Evolutionary conservation across 2,888 invertebrate species (phyloP).

Genomic region (Pterostichus madidus): DNA sequence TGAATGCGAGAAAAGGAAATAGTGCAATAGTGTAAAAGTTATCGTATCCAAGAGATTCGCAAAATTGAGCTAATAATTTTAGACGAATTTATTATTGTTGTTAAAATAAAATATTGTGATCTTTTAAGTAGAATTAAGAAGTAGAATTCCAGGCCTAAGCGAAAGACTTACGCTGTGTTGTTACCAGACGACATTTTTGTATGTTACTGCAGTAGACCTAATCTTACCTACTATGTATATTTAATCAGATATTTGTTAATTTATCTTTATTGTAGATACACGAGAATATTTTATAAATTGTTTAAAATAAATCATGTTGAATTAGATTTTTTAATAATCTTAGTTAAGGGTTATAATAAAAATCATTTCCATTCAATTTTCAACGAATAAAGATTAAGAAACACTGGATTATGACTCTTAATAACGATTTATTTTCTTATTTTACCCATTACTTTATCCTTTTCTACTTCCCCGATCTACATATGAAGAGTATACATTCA

Average conservation of each 20-base stretch:
- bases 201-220: constrained; percentile 42
- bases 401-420: constrained; percentile 14
- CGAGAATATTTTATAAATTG: constrained; percentile 59
- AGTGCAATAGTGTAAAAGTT: constrained; percentile 39
- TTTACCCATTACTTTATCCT: neutral
- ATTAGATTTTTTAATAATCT: constrained; percentile 41
- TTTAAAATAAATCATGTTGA: constrained; percentile 55
- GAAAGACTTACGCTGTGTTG: constrained; percentile 59
- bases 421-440: constrained; percentile 11
- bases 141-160: constrained; percentile 61
- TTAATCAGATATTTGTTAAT: constrained; percentile 16
- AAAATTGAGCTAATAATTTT: constrained; percentile 53
- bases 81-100: constrained; percentile 59
- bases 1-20: neutral
- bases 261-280: constrained; percentile 55
- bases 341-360: constrained; percentile 26
- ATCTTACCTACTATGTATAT: constrained; percentile 20
- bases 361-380: constrained; percentile 17
- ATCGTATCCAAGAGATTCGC: constrained; percentile 35
- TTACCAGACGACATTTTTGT: constrained; percentile 26
- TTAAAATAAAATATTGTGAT: constrained; percentile 61
- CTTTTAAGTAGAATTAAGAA: constrained; percentile 52
- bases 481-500: too few relatives aligned
- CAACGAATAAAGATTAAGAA: constrained; percentile 25
- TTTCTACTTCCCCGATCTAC: neutral